phyloP scores from a whole-genome alignment of 2,888 invertebrate species.

The Cordilura impudica region DNA sequence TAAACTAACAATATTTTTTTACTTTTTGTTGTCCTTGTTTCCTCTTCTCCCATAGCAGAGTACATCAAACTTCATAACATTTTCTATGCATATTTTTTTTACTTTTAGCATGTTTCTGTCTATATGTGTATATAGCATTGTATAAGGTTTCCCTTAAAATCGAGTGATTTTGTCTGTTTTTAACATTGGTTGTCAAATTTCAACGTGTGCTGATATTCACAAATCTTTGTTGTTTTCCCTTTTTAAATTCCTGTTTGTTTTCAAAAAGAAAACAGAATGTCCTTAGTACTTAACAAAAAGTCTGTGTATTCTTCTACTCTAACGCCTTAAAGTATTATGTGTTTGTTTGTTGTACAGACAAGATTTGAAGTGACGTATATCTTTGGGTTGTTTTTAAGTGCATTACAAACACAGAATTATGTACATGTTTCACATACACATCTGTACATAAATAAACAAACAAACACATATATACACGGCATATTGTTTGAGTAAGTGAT shows the following conservation, averaged over 20 bases:
- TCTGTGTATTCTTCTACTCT: not conserved
- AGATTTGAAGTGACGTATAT: constrained; percentile 30
- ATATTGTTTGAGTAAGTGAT: not conserved
- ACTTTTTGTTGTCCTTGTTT: not conserved
- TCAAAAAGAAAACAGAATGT: too few relatives aligned
- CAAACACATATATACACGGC: too few relatives aligned
- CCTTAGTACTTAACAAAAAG: not conserved
- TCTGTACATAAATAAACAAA: not conserved
- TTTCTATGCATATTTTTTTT: not conserved
- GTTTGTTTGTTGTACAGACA: constrained; percentile 27
- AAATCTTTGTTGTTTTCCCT: constrained; percentile 15
- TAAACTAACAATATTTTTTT: not conserved
- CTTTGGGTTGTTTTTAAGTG: constrained; percentile 47
- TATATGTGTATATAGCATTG: too few relatives aligned
- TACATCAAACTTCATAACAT: not conserved
- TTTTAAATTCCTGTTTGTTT: not conserved
- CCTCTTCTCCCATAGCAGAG: not conserved
- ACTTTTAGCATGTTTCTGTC: not conserved
- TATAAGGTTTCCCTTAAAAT: not conserved
- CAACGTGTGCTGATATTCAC: constrained; percentile 16
- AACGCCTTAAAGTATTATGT: constrained; percentile 34
- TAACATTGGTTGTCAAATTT: constrained; percentile 28
- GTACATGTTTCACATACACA: too few relatives aligned
- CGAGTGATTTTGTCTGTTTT: not conserved
- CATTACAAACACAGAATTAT: constrained; percentile 30